Evolutionary conservation across 2,888 invertebrate genomes (phyloP), one percentile per base, ranked within the genome.

Genomic region (Dolichomitus sp.): DNA sequence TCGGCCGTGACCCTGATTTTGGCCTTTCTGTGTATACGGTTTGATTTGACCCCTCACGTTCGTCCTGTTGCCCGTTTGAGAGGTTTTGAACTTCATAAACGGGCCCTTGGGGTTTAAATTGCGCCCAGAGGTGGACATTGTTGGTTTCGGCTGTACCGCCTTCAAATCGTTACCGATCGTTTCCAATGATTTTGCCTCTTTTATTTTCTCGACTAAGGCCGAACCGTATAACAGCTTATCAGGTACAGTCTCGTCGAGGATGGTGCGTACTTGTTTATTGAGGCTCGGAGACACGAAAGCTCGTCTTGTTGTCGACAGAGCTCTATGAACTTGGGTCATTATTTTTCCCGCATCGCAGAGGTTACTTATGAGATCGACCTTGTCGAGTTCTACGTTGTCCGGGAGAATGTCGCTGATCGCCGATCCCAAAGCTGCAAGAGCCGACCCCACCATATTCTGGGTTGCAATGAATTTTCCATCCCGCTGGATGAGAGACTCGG

Each of bases 321-420:
- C 76, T 14, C 59, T 40, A 11, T 83, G 80, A 23, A 72, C 45
- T 37, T 73, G 52, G 9, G 80, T 66, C 50, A 76, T 30, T 19
- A 80, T 33, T 57, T 68, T 65, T 27, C 59, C 73, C n/a, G 72
- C 75, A 27, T 80, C 77, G 30, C 77, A 68, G 1, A 78, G 33
- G 2, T 48, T 61, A 4, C 52, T 48, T 14, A 73, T 17, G 12
- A 79, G 57, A 6, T 48, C 61, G 37, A 79, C 17, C 59, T 69
- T 79, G 63, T 65, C 79, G 2, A 57, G 11, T 12, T 66, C 54
- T 17, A 12, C 11, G 2, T 72, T 57, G n/a, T 45, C 77, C 19
- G 45, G 42, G 11, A 81, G 42, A 5, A 77, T 59, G 17, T 65
- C 59, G n/a, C 66, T 68, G 11, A 81, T 52, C 3, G 57, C 63